Conservation (phyloP, 1,140 invertebrate genomes). For the Ceratosolen solmsi region DNA sequence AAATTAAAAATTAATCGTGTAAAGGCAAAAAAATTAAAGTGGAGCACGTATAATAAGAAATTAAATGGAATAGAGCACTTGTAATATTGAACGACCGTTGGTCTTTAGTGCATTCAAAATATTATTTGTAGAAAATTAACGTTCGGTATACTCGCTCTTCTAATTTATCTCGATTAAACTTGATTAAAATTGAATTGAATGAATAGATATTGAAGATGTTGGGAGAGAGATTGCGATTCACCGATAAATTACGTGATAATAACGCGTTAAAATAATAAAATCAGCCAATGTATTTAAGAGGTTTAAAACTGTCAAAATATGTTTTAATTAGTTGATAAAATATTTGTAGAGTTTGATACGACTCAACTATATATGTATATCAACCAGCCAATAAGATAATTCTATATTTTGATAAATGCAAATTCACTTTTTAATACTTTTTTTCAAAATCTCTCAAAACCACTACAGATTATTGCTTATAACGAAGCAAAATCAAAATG, state of each 20-base stretch:
- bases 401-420: slow-evolving; percentile 40
- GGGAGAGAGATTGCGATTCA: slow-evolving; percentile 26
- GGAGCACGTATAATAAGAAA: slow-evolving; percentile 18
- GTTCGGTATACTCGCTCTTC: too few relatives aligned
- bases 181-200: not conserved
- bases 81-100: slow-evolving; percentile 17
- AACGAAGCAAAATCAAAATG: not conserved
- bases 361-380: slow-evolving; percentile 41
- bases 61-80: slow-evolving; percentile 23
- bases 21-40: slow-evolving; percentile 4
- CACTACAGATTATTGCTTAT: slow-evolving; percentile 4
- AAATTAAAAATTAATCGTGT: not conserved
- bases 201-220: not conserved
- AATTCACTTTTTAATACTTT: slow-evolving; percentile 31
- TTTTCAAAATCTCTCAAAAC: slow-evolving; percentile 19
- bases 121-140: slow-evolving; percentile 31
- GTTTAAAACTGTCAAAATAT: not conserved
- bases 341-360: slow-evolving; percentile 30
- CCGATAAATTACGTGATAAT: slow-evolving; percentile 15
- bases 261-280: slow-evolving; percentile 10
- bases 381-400: slow-evolving; percentile 21
- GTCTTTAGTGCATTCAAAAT: slow-evolving; percentile 20
- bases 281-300: not conserved
- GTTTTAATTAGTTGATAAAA: slow-evolving; percentile 23
- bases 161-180: too few relatives aligned